Evolutionary conservation across 2,113 vertebrate genomes (phyloP).

Genomic region (Corythornis cristatus): DNA sequence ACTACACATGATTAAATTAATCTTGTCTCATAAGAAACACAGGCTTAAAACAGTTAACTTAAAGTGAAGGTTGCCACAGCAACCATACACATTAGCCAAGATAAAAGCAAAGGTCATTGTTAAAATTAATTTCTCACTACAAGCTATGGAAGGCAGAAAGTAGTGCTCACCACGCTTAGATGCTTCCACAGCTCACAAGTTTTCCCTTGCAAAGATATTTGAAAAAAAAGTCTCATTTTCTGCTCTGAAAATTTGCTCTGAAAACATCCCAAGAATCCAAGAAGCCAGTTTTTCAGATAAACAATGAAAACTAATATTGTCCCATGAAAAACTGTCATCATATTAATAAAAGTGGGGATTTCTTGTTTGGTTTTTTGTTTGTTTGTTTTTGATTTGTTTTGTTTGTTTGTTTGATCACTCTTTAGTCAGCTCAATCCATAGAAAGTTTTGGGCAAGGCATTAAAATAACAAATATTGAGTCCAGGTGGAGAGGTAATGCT

Average conservation of each 20-base stretch:
- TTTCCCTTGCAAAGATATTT: background rate
- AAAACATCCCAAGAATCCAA: background rate
- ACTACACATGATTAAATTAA: background rate
- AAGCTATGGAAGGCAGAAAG: background rate
- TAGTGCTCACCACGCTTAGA: background rate
- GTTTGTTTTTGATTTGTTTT: no score
- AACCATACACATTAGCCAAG: slow-evolving; percentile 35
- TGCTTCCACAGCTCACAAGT: background rate
- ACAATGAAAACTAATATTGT: background rate
- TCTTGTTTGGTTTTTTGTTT: no score
- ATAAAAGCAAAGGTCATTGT: slow-evolving; percentile 45
- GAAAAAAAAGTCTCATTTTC: background rate
- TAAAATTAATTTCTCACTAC: slow-evolving; percentile 44
- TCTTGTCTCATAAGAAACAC: background rate
- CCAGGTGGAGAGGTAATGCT: fast-evolving
- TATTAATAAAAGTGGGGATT: background rate
- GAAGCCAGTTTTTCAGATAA: background rate
- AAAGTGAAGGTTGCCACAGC: slow-evolving; percentile 34
- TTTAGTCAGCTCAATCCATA: background rate
- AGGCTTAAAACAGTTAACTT: slow-evolving; percentile 9
- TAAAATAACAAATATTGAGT: fast-evolving
- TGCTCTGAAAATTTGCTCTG: background rate
- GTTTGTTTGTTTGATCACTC: background rate
- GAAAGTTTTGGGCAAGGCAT: background rate
- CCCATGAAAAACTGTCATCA: background rate